Conservation (phyloP, 2,113 vertebrate species). For the Helogale parvula region DNA sequence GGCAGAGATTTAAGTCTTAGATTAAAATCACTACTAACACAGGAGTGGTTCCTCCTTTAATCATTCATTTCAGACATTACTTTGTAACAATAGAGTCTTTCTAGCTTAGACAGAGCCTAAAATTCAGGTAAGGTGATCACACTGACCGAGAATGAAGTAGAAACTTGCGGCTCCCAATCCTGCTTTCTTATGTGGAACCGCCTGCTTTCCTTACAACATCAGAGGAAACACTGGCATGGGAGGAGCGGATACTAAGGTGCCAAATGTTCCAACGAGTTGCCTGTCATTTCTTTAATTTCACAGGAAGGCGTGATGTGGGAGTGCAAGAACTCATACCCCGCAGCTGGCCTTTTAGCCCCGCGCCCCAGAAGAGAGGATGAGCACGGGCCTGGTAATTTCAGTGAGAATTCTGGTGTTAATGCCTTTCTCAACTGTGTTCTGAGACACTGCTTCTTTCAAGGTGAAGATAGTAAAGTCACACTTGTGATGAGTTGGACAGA, state of each 20-base stretch:
- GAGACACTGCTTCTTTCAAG: not conserved
- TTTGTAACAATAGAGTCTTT: not conserved
- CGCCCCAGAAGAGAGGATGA: not conserved
- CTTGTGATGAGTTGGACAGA: not conserved
- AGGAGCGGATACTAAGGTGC: not conserved
- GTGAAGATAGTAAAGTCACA: conserved; percentile 30
- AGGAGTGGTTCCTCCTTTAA: not conserved
- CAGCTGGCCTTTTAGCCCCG: conserved; percentile 51
- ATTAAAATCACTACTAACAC: not conserved
- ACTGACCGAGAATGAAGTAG: not conserved
- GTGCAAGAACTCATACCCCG: not conserved
- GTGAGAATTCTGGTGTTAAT: not conserved
- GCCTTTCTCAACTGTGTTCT: not conserved
- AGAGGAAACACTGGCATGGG: not conserved
- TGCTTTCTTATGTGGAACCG: not conserved
- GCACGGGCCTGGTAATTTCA: not conserved
- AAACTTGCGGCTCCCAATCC: not conserved
- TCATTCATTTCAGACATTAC: not conserved
- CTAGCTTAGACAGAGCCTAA: not conserved
- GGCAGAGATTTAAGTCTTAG: not conserved
- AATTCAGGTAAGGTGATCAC: not conserved
- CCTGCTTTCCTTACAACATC: conserved; percentile 38
- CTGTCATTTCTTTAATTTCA: conserved; percentile 62
- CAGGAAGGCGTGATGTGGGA: conserved; percentile 39
- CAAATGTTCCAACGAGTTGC: conserved; percentile 42